Evolutionary conservation across 2,888 invertebrate genomes (phyloP), one percentile per base, ranked within the genome.

Genomic region (Coelopa pilipes): DNA sequence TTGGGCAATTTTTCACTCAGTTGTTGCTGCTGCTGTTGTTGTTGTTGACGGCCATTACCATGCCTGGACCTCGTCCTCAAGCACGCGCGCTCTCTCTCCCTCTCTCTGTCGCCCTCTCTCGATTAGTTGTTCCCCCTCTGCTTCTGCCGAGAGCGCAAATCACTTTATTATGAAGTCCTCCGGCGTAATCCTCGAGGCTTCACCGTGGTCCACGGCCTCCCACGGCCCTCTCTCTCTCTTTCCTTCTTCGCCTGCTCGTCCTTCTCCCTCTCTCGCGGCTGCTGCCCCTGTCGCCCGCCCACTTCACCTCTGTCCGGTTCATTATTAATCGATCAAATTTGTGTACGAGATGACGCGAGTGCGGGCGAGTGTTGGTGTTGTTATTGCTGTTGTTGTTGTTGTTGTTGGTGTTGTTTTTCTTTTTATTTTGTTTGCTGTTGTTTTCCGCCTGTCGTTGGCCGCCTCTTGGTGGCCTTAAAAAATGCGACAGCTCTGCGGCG

Each of bases 301-400:
- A 7, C 34, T 34, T 34, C 34, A 34, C 34, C 34, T 34, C 34
- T 34, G 34, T 2, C 46, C 55, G 47, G 72, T 66, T 72, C 70
- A 75, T 75, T 72, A 75, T 75, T 73, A 75, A 75, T 75, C 75
- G 73, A 73, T 73, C 70, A 73, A 74, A 74, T 57, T 74, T 65
- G 63, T 49, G 46, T 71, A 65, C 71, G 55, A 46, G 65, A 34
- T 17, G 63, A 24, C n/a, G 50, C 49, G 15, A 0, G 12, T 60
- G 47, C 45, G 55, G n/a, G n/a, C n/a, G n/a, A n/a, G n/a, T n/a
- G n/a, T 17, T 63, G 12, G 11, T 63, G 34, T 63, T 63, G 34
- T 63, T 57, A 11, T 21, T 57, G 21, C 12, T 66, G n/a, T 66
- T 50, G 17, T 17, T 63, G 12, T 21, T 63, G 34, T 63, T 63